Evolutionary conservation across 92 coral and sea anemone species (phyloP).

Genomic region (Actinernus sp.): DNA sequence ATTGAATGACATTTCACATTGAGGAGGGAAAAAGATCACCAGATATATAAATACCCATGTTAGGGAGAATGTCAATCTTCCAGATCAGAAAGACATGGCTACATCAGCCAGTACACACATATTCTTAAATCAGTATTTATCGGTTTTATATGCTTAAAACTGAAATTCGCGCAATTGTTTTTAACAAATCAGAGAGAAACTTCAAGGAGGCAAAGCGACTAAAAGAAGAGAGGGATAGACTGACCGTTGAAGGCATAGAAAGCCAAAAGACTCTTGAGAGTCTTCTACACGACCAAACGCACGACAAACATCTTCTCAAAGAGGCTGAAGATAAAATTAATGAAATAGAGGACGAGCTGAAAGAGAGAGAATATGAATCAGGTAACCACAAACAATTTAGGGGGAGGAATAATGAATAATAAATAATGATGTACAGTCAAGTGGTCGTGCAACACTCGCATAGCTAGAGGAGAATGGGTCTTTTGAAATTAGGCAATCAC

Average conservation of each 20-base stretch:
- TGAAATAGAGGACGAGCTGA: constrained; percentile 6
- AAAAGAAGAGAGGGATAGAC: constrained; percentile 70
- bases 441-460: not conserved
- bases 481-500: no score
- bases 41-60: no score
- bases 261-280: constrained; percentile 61
- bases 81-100: no score
- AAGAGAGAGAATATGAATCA: constrained; percentile 15
- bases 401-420: not conserved
- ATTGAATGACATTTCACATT: no score
- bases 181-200: constrained; percentile 50
- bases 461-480: no score
- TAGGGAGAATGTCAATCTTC: no score
- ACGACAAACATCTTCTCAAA: constrained; percentile 35
- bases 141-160: no score
- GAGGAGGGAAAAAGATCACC: no score
- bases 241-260: constrained; percentile 56
- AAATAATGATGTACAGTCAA: not conserved
- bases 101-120: no score
- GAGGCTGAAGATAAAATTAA: constrained; percentile 19
- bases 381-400: no score
- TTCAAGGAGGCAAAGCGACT: constrained; percentile 89
- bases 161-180: not conserved
- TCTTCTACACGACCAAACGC: constrained; percentile 18
- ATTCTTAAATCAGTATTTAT: no score